Conservation (phyloP, 1,140 invertebrate species). For the Adelges cooleyi region DNA sequence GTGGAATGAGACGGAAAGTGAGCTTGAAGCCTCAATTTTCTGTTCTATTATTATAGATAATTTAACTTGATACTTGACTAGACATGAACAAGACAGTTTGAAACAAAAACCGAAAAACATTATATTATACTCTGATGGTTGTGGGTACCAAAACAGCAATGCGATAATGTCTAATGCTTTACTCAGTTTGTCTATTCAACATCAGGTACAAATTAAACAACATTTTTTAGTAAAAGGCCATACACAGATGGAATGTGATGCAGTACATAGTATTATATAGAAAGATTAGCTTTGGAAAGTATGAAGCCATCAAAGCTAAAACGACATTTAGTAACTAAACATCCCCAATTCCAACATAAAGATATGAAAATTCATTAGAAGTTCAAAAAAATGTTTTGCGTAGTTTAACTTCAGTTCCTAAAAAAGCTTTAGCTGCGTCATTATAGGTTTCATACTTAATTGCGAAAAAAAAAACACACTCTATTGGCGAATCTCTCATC, state of each 20-base stretch:
- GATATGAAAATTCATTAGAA: background rate
- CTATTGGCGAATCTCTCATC: background rate
- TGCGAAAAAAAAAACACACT: background rate
- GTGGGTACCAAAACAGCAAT: slow-evolving; percentile 37
- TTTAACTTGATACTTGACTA: background rate
- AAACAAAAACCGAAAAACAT: slow-evolving; percentile 17
- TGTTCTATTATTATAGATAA: background rate
- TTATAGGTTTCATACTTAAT: background rate
- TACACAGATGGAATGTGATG: slow-evolving; percentile 38
- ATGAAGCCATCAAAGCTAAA: background rate
- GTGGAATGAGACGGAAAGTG: slow-evolving; percentile 33
- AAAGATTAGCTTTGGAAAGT: background rate
- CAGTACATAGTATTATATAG: slow-evolving; percentile 30
- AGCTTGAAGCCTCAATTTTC: background rate
- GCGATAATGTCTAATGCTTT: slow-evolving; percentile 36
- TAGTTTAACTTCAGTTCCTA: background rate
- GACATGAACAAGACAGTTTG: background rate
- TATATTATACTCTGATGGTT: slow-evolving; percentile 36
- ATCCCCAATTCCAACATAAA: background rate
- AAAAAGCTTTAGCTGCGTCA: background rate
- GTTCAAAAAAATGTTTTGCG: background rate
- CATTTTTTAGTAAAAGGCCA: slow-evolving; percentile 39
- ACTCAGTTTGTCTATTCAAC: slow-evolving; percentile 23
- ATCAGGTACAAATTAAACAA: slow-evolving; percentile 31
- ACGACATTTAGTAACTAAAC: background rate